phyloP scores from a whole-genome alignment of 2,888 invertebrate genomes.

The Willowsia nigromaculata region DNA sequence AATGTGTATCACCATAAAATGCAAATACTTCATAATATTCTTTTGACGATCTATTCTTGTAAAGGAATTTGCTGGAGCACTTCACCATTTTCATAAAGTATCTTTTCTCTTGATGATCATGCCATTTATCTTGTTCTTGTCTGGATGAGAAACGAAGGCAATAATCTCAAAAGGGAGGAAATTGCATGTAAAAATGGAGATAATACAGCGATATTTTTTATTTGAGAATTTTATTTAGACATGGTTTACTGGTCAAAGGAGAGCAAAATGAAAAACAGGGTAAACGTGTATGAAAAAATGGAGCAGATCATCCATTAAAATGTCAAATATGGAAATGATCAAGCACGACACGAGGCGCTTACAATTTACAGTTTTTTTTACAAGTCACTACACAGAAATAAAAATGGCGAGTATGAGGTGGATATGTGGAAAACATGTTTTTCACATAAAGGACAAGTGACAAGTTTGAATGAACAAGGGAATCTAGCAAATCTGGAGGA shows the following conservation, averaged over 20 bases:
- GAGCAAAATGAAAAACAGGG: background rate
- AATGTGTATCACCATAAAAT: background rate
- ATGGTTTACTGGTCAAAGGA: conserved; percentile 12
- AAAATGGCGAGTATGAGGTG: background rate
- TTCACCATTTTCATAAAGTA: conserved; percentile 30
- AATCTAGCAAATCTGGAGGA: conserved; percentile 12
- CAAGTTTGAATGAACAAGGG: conserved; percentile 6
- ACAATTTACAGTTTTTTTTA: background rate
- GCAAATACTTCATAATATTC: background rate
- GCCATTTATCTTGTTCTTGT: conserved; percentile 8
- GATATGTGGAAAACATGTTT: background rate
- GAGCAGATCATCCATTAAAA: conserved; percentile 39
- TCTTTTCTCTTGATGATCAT: conserved; percentile 17
- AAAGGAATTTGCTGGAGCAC: background rate
- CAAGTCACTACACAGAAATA: conserved; percentile 9
- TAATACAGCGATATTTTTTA: background rate
- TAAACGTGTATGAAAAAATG: background rate
- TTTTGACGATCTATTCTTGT: too few species aligned
- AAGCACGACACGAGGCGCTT: background rate
- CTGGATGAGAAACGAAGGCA: conserved; percentile 7
- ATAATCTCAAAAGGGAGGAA: background rate
- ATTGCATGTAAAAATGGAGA: background rate
- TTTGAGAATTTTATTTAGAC: background rate
- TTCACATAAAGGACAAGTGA: background rate
- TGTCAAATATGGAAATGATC: conserved; percentile 46